Evolutionary conservation across 2,113 vertebrate species (phyloP), one percentile per base, ranked within the genome.

Genomic region (Natator depressus): DNA sequence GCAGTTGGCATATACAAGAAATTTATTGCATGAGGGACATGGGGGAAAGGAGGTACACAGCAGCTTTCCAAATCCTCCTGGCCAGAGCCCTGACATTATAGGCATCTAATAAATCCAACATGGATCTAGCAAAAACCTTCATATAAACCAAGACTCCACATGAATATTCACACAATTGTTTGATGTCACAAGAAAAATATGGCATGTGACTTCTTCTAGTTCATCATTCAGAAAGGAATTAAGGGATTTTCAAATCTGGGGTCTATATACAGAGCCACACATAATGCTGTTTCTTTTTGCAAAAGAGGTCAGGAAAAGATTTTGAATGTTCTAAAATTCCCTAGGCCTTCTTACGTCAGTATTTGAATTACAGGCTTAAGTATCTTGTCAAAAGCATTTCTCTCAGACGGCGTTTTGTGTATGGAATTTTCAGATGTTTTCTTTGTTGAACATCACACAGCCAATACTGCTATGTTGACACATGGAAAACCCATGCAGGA

Each of bases 1-100:
- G 16, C 54, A 47, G 0, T 0, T 1, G 6, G 17, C 0, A 0
- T 27, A 25, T 17, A 6, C 9, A 3, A 49, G n/a, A 80, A 88
- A 17, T 55, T 38, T 4, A 47, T 75, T 55, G 17, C 35, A 62
- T 62, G 57, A 7, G 16, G 19, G 69, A 38, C n/a, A 17, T 72
- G 19, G 49, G n/a, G 9, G 19, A 14, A 38, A 20, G 17, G n/a
- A 38, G 69, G n/a, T 42, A 42, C n/a, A 20, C n/a, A n/a, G 69
- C 19, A n/a, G 57, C 57, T 27, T 31, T 62, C 27, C 57, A 59
- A 29, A 62, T 72, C 17, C 38, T 75, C 38, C 22, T 42, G 69
- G 6, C 8, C 69, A 75, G 19, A 75, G 69, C 20, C 38, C 8
- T 42, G n/a, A 22, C 69, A 38, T 42, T 38, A 42, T 65, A 24